Evolutionary conservation across 2,113 vertebrate species (phyloP).

Genomic region (Capreolus pygargus): DNA sequence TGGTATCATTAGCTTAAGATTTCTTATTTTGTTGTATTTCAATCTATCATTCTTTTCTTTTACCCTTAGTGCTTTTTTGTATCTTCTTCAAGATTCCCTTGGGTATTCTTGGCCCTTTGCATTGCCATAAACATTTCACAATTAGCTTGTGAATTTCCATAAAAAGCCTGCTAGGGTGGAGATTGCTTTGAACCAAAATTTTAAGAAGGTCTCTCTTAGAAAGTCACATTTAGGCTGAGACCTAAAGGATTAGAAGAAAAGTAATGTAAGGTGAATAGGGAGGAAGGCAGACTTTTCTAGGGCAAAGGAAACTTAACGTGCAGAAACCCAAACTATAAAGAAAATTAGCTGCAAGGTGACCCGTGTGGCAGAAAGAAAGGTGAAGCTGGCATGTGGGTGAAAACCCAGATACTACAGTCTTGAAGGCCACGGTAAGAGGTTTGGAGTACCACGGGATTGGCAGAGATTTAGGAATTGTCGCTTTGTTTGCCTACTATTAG

Average conservation of each 20-base stretch:
- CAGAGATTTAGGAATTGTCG: neutral
- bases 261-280: neutral
- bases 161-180: neutral
- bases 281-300: neutral
- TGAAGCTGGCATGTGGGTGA: neutral
- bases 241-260: neutral
- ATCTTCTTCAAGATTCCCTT: neutral
- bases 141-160: neutral
- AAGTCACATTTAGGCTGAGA: neutral
- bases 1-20: neutral
- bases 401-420: neutral
- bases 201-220: neutral
- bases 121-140: neutral
- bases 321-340: neutral
- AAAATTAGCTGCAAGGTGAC: neutral
- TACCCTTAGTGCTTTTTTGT: neutral
- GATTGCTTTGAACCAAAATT: neutral
- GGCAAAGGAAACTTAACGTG: neutral
- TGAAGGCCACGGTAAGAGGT: neutral
- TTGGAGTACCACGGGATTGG: neutral
- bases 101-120: neutral
- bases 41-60: neutral
- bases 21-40: neutral
- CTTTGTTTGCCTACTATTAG: neutral
- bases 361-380: neutral